These are phyloP conservation scores for Exephanes ischioxanthus DNA, from an alignment of 2,888 invertebrate species.

Conservation along the genomic window DNA sequence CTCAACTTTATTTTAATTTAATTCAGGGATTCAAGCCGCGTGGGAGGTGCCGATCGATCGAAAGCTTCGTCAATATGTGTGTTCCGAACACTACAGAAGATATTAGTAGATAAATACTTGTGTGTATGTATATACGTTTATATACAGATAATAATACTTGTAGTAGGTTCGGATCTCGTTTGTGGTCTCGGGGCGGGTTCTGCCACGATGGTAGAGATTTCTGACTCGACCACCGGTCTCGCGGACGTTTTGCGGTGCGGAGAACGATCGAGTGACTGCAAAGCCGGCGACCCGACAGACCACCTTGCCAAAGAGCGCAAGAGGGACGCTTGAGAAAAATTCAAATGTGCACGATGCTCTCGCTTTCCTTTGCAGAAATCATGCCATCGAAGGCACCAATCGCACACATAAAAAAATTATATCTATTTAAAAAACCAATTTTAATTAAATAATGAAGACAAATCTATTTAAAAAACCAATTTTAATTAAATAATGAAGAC, in stretches of 20 bases:
- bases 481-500: slow-evolving; percentile 30
- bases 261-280: slow-evolving; percentile 51
- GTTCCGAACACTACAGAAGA: slow-evolving; percentile 3
- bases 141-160: slow-evolving; percentile 28
- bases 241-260: slow-evolving; percentile 56
- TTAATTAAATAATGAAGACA: slow-evolving; percentile 35
- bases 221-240: slow-evolving; percentile 57
- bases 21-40: slow-evolving; percentile 6
- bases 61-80: slow-evolving; percentile 18
- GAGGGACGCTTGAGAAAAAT: slow-evolving; percentile 6
- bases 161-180: slow-evolving; percentile 57
- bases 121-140: background rate
- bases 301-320: background rate
- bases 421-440: background rate
- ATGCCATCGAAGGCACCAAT: background rate
- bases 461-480: slow-evolving; percentile 18
- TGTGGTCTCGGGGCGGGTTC: slow-evolving; percentile 59
- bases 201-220: slow-evolving; percentile 54
- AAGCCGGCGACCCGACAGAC: slow-evolving; percentile 28
- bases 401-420: background rate
- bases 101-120: slow-evolving; percentile 19
- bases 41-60: slow-evolving; percentile 36
- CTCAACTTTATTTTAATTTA: slow-evolving; percentile 4
- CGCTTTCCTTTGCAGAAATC: slow-evolving; percentile 40
- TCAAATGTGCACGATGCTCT: slow-evolving; percentile 35